Evolutionary conservation across 1,140 invertebrate species (phyloP), one percentile per base, ranked within the genome.

Genomic region (Aleiodes sp.): DNA sequence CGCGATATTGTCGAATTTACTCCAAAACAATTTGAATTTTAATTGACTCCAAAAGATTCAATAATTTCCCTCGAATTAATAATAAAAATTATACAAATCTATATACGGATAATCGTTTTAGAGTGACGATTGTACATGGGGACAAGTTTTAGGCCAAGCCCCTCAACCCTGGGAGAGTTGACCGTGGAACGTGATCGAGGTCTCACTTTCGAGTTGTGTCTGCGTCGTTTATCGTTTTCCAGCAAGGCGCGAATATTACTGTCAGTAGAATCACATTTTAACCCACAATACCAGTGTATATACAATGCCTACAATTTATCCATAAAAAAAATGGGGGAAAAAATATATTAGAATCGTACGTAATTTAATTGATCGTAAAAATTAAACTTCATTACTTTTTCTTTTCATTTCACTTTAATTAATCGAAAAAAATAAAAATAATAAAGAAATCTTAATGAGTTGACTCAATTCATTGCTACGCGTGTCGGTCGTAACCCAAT

Each of bases 181-280:
- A 56, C 56, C 26, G 60, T 71, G 62, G 37, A 73, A 80, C 78
- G 78, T 80, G 78, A 80, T 80, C 75, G 77, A 80, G 78, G 78
- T 73, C 78, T 80, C 74, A 80, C 78, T 80, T 80, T 80, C 78
- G 73, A 80, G 62, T 28, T 33, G 62, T 65, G 41, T 63, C 56
- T 59, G 56, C 35, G 60, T 60, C 57, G 60, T 63, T 69, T 69
- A 63, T 69, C 60, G 67, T 63, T 63, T 69, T 63, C 39, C 43
- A 39, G 31, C 9, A 56, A 26, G 14, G 14, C 4, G 19, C 12
- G 31, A 59, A 19, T 31, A 24, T 21, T 3, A 39, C 33, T 24
- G 52, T 39, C 33, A 33, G 52, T 33, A 35, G 59, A 14, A 7
- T 19, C 4, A n/a, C 33, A 67, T 60, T 67, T 67, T 26, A 16